phyloP scores from a whole-genome alignment of 2,888 invertebrate genomes.

The Cataglyphis altisquamis region DNA sequence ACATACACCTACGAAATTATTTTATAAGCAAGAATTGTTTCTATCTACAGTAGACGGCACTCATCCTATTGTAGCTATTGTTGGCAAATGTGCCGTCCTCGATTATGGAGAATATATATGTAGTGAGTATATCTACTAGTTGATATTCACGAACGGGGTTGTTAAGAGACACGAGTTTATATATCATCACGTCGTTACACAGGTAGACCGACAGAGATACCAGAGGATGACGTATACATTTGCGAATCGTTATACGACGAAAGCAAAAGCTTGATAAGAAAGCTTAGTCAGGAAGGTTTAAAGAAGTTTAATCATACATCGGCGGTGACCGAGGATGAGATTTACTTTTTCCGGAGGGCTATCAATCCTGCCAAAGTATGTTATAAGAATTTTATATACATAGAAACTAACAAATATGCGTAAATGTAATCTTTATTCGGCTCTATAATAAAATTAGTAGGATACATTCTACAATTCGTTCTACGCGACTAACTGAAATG shows the following conservation, averaged over 20 bases:
- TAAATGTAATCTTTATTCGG: constrained; percentile 28
- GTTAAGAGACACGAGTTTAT: not conserved
- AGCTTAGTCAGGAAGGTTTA: constrained; percentile 90
- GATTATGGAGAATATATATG: constrained; percentile 96
- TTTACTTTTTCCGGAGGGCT: constrained; percentile 92
- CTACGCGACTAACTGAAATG: constrained; percentile 64
- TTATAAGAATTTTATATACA: constrained; percentile 49
- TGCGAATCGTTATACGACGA: constrained; percentile 98
- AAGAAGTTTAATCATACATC: constrained; percentile 94
- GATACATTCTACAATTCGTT: constrained; percentile 48
- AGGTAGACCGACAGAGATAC: constrained; percentile 97
- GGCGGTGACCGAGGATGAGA: constrained; percentile 97
- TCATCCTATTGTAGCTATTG: constrained; percentile 95
- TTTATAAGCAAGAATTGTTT: constrained; percentile 97
- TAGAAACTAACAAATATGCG: constrained; percentile 52
- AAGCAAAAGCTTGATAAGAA: constrained; percentile 92
- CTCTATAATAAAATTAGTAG: constrained; percentile 65
- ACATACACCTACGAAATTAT: constrained; percentile 92
- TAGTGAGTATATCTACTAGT: constrained; percentile 88
- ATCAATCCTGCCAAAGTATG: constrained; percentile 89
- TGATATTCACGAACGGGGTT: not conserved
- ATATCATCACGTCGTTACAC: not conserved
- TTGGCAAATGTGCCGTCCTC: constrained; percentile 96
- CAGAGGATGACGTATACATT: constrained; percentile 96
- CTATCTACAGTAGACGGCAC: constrained; percentile 96